A percentile compares a stretch with the other conserved stretches of the same genome.
Conservation (phyloP, 2,888 invertebrate species). For the Dioctria linearis region DNA sequence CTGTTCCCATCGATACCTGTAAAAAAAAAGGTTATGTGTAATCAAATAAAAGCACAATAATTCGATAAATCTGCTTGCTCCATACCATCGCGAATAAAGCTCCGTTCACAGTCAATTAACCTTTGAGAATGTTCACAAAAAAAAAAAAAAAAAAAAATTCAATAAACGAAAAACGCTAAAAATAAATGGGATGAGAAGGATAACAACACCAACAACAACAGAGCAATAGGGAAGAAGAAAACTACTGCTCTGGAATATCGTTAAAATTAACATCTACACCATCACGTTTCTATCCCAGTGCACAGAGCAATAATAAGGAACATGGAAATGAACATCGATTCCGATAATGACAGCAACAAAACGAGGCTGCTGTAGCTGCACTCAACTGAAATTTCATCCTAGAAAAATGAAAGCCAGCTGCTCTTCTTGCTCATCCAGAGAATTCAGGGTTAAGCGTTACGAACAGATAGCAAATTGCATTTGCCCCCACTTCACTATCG, state of each 20-base stretch:
- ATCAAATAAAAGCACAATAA: slow-evolving; percentile 25
- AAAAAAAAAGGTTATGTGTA: slow-evolving; percentile 12
- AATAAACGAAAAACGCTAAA: slow-evolving; percentile 17
- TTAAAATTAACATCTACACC: background rate
- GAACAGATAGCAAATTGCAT: background rate
- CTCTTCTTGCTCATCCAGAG: background rate
- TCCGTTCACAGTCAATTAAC: slow-evolving; percentile 41
- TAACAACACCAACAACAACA: too few relatives aligned
- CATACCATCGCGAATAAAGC: background rate
- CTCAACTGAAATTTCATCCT: background rate
- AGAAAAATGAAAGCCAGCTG: background rate
- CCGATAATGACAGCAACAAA: slow-evolving; percentile 13
- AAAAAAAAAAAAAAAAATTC: slow-evolving; percentile 4
- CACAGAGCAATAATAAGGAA: slow-evolving; percentile 14
- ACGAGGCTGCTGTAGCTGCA: background rate
- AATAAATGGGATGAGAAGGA: background rate
- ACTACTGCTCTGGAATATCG: background rate
- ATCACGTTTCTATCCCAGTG: background rate
- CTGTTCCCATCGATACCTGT: slow-evolving; percentile 15
- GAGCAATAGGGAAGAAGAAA: too few relatives aligned
- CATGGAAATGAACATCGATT: slow-evolving; percentile 6
- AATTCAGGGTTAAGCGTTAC: background rate
- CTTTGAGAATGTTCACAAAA: background rate
- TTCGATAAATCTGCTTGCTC: slow-evolving; percentile 8
- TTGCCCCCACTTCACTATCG: background rate